phyloP scores from a whole-genome alignment of 2,888 invertebrate genomes.

The Pterobdella sp. region DNA sequence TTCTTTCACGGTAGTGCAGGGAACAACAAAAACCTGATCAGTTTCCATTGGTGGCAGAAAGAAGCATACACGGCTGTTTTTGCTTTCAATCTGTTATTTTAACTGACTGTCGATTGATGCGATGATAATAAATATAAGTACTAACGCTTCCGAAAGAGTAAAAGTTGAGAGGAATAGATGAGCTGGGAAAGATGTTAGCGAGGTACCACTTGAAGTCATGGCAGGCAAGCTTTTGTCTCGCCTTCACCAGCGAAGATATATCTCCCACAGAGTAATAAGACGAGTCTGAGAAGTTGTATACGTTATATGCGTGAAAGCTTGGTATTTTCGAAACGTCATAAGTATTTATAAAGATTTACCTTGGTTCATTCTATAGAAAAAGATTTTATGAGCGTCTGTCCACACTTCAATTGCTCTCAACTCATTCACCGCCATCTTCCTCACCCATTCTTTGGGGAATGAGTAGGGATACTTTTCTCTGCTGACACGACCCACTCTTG shows the following conservation, averaged over 20 bases:
- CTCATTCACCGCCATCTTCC: conserved; percentile 86
- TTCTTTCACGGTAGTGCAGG: too few species aligned
- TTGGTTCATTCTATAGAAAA: conserved; percentile 51
- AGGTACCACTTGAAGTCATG: conserved; percentile 29
- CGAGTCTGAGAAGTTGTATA: too few species aligned
- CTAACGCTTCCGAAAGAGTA: conserved; percentile 24
- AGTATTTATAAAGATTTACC: too few species aligned
- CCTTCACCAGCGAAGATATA: neutral
- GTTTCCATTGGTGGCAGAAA: too few species aligned
- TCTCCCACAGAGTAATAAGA: conserved; percentile 21
- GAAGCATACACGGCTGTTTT: too few species aligned
- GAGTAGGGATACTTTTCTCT: conserved; percentile 75
- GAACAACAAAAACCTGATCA: too few species aligned
- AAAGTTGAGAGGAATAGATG: conserved; percentile 18
- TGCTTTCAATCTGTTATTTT: too few species aligned
- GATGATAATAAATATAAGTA: too few species aligned
- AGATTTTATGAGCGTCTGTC: conserved; percentile 96
- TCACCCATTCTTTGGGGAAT: conserved; percentile 83
- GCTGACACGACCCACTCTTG: conserved; percentile 51
- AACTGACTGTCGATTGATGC: too few species aligned
- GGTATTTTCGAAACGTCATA: too few species aligned
- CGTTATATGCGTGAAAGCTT: too few species aligned
- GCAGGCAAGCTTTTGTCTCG: conserved; percentile 22
- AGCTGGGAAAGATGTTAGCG: conserved; percentile 12
- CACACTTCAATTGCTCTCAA: conserved; percentile 97